Conservation (phyloP, 2,888 invertebrate species). For the Oscheius sp. region DNA sequence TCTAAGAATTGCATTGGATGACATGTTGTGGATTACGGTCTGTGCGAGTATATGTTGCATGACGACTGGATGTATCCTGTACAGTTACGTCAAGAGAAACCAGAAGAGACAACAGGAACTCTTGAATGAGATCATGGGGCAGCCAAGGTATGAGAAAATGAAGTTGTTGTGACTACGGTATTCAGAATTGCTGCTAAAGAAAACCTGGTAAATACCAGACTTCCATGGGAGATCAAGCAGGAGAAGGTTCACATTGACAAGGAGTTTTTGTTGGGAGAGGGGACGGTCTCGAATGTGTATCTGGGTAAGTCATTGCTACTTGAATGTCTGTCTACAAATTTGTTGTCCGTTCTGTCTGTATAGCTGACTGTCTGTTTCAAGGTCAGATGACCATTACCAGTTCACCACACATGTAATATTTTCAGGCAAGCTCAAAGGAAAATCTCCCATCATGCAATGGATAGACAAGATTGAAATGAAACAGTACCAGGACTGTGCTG, state of each 20-base stretch:
- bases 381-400: no score
- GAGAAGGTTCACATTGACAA: slow-evolving; percentile 60
- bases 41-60: slow-evolving; percentile 51
- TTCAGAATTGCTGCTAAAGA: slow-evolving; percentile 41
- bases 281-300: slow-evolving; percentile 60
- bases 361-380: no score
- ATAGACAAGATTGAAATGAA: slow-evolving; percentile 62
- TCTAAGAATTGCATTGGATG: slow-evolving; percentile 53
- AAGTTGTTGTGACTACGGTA: no score
- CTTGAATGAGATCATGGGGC: slow-evolving; percentile 50
- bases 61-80: slow-evolving; percentile 50
- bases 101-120: slow-evolving; percentile 49
- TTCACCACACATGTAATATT: no score
- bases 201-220: slow-evolving; percentile 43
- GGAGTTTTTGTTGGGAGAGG: slow-evolving; percentile 60
- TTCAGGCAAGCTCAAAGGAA: slow-evolving; percentile 61
- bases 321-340: not conserved
- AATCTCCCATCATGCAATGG: slow-evolving; percentile 65
- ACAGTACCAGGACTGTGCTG: slow-evolving; percentile 65
- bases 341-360: no score
- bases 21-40: slow-evolving; percentile 54
- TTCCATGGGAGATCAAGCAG: slow-evolving; percentile 64
- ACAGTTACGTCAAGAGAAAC: slow-evolving; percentile 44
- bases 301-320: slow-evolving; percentile 36
- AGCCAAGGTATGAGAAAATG: slow-evolving; percentile 33